These are phyloP conservation scores for Troides helena DNA, from an alignment of 2,888 invertebrate species.

Conservation along the genomic window DNA sequence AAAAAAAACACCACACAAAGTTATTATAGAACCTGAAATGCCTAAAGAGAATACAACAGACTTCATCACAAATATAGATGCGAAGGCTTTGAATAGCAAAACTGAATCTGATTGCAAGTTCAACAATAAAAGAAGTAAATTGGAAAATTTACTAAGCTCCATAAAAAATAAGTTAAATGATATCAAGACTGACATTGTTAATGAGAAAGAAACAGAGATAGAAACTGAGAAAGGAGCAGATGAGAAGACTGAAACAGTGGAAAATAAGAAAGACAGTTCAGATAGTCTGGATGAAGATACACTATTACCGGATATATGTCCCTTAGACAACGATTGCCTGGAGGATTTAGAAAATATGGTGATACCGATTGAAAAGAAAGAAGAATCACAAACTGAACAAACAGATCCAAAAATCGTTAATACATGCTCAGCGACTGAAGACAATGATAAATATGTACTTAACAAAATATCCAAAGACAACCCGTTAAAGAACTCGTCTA, in stretches of 20 bases:
- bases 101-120: constrained; percentile 44
- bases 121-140: constrained; percentile 51
- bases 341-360: constrained; percentile 35
- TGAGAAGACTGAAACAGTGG: not conserved
- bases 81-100: constrained; percentile 24
- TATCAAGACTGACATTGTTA: constrained; percentile 8
- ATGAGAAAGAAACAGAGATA: constrained; percentile 13
- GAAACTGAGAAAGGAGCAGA: not conserved
- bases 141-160: constrained; percentile 51
- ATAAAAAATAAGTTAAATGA: constrained; percentile 46
- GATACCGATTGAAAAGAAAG: constrained; percentile 33
- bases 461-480: not conserved
- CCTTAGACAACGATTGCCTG: constrained; percentile 30
- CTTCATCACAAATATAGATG: constrained; percentile 13
- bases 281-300: constrained; percentile 41
- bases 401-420: not conserved
- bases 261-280: constrained; percentile 25
- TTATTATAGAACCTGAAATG: constrained; percentile 3
- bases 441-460: not conserved
- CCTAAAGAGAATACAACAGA: not conserved
- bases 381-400: not conserved
- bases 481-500: not conserved
- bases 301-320: constrained; percentile 15
- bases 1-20: constrained; percentile 13
- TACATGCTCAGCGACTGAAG: not conserved